Evolutionary conservation across 2,888 invertebrate species (phyloP), one percentile per base, ranked within the genome.

Genomic region (Zygaena filipendulae): DNA sequence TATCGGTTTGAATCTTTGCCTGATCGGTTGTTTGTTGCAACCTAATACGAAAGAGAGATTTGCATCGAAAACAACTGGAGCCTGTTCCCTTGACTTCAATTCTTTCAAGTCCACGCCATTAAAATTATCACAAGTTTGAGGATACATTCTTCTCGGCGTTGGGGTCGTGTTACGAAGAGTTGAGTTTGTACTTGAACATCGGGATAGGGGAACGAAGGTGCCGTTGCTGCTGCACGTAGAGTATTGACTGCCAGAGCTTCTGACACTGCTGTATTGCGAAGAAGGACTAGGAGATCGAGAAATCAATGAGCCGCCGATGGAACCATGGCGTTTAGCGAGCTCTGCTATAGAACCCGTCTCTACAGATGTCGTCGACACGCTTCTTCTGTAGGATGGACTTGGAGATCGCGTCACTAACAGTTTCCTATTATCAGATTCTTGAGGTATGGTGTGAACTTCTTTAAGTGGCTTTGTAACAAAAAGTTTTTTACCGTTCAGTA

Each of bases 51-150:
- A 92, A 4, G 89, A 89, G 19, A 92, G 64, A 58, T 91, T 91
- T 0, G 91, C 92, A 49, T 91, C 91, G 42, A 91, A 90, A 0
- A 92, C 86, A 2, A 92, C 90, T 0, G 91, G 88, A 0, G 91
- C 86, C 32, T 88, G 87, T 49, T 91, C 91, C 52, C 86, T 84
- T 2, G 81, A 72, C 22, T 80, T 81, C 21, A 86, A 53, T 49
- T 89, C 88, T 33, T 82, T 81, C 5, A 84, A 56, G 45, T 86
- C 77, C 27, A 82, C 51, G 21, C 61, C 57, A 38, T 79, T 66
- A 6, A 72, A 72, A 6, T 47, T 56, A 10, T 75, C 70, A 39
- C 81, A 81, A 3, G 62, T 63, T 52, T 90, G 88, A 1, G 91
- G 91, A 43, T 85, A 90, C 42, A 84, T 72, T 44, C 90, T 82